Evolutionary conservation across 2,888 invertebrate genomes (phyloP).

Genomic region (Amblyjoppa fuscipennis): DNA sequence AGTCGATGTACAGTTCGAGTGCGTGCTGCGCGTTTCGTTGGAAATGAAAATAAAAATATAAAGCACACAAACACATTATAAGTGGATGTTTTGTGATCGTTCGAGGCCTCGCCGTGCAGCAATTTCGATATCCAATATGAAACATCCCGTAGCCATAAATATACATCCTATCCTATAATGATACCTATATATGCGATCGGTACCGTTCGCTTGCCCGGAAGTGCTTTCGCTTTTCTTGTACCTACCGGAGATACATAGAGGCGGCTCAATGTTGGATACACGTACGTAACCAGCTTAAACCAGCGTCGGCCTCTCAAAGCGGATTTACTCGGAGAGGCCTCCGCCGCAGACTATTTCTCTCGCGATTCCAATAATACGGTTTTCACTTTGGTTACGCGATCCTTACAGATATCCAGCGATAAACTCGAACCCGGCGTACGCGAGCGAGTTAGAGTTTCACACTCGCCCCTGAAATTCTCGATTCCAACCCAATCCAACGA

Average conservation of each 20-base stretch:
- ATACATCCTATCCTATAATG: conserved; percentile 15
- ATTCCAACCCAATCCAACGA: not conserved
- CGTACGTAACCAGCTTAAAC: conserved; percentile 54
- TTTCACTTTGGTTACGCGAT: conserved; percentile 60
- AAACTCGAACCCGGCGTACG: not conserved
- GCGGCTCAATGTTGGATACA: conserved; percentile 15
- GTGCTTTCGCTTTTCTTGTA: conserved; percentile 69
- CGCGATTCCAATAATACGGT: conserved; percentile 57
- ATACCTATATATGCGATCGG: conserved; percentile 30
- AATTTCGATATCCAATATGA: not conserved
- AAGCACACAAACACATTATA: not conserved
- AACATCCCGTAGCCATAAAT: not conserved
- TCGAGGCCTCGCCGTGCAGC: not conserved
- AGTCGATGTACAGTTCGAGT: not conserved
- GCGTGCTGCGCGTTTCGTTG: not conserved
- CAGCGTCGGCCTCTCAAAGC: conserved; percentile 60
- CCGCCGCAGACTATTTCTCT: conserved; percentile 45
- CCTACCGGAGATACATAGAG: conserved; percentile 28
- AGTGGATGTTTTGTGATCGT: not conserved
- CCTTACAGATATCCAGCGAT: conserved; percentile 36
- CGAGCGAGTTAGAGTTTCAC: not conserved
- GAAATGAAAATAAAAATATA: not conserved
- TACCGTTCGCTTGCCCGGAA: conserved; percentile 59
- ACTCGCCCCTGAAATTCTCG: conserved; percentile 27
- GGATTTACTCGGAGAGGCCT: conserved; percentile 50